Base-by-base conservation (phyloP, 2,888 invertebrate species). In the Caenorhabditis sp. region DNA sequence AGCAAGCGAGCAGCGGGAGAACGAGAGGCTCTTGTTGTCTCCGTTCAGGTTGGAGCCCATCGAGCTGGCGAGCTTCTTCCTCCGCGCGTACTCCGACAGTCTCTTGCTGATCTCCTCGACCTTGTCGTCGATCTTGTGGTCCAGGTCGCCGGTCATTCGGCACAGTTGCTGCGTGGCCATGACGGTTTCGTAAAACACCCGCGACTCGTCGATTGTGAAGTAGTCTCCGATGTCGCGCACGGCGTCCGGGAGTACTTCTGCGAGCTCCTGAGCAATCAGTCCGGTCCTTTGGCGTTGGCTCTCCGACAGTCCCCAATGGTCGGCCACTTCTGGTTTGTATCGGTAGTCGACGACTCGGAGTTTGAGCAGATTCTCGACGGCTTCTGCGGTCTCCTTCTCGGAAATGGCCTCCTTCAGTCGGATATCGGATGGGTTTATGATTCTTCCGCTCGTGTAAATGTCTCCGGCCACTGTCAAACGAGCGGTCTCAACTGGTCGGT, bases 101-200 rank as follows among this genome's bases (percentile, higher is more conserved):
- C 85, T 58, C 73, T 81, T 50, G 74, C 80, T 70, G 61, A 87
- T 78, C 41, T 86, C 82, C 9, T 79, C 78, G 89, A 98, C 98
- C 81, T 98, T 91, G 89, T 96, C 95, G 89, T 95, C 95, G 82
- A 99, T 96, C 83, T 97, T 92, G 35, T 94, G 94, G 90, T 96
- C 96, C 84, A 98, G 91, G 89, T 96, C 94, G 46, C 95, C 95
- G 0, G 97, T 97, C 56, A 98, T 94, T 90, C 96, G 95, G 90
- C 95, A 95, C 65, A 98, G 91, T 90, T 98, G 97, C 89, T 98
- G 97, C 0, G 98, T 97, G 0, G 98, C 98, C 0, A 98, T 97
- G 11, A 98, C 93, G 89, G 96, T 98, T 90, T 99, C 98, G 95
- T 98, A 97, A 90, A 96, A 95, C 87, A 99, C 95, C 26, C 98